Evolutionary conservation across 2,797 vertebrate genomes (phyloP).

Genomic region (Vespertilio murinus): DNA sequence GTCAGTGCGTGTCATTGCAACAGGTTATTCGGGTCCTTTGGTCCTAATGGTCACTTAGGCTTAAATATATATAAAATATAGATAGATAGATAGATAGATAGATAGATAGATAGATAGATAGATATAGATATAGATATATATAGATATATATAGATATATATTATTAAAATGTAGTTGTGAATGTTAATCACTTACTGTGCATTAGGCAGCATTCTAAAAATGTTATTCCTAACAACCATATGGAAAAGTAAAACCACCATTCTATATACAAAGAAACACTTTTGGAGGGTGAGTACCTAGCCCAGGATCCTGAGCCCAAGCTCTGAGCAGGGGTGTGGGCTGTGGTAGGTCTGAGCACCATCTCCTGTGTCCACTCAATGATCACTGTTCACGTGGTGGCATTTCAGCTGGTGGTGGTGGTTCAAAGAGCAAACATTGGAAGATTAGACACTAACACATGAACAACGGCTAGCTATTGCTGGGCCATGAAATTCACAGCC

Average conservation of each 20-base stretch:
- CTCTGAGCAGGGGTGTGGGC: not conserved
- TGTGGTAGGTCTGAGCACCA: not conserved
- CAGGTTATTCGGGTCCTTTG: too few species aligned
- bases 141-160: too few species aligned
- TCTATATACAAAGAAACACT: not conserved
- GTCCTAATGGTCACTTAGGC: too few species aligned
- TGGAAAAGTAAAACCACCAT: not conserved
- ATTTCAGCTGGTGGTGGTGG: not conserved
- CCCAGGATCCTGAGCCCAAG: not conserved
- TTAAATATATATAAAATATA: too few species aligned
- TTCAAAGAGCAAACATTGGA: not conserved
- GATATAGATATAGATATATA: too few species aligned
- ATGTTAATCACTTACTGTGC: not conserved
- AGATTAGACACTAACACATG: not conserved
- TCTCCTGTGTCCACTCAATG: not conserved
- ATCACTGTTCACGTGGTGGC: fast-evolving
- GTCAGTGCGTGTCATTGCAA: too few species aligned
- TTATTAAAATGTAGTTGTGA: not conserved
- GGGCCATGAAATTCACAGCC: too few species aligned
- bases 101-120: too few species aligned
- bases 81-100: too few species aligned
- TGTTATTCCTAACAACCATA: not conserved
- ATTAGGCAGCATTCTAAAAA: not conserved
- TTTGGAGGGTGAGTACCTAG: not conserved
- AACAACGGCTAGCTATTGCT: not conserved